Conservation (phyloP, 2,113 vertebrate genomes). For the Peucedramus taeniatus region DNA sequence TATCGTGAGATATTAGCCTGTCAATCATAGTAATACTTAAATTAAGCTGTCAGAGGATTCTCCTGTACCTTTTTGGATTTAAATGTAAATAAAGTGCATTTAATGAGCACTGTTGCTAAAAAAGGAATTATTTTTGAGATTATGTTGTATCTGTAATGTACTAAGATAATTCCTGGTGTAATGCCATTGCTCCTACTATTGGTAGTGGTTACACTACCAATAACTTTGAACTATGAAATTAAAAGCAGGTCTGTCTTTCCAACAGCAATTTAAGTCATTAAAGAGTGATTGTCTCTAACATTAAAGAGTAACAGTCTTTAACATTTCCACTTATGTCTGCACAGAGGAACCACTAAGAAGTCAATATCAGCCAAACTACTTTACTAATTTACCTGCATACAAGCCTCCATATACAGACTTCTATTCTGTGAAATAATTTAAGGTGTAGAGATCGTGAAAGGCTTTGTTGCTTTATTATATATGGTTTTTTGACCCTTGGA, state of each 20-base stretch:
- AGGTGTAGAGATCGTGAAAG: rapidly evolving
- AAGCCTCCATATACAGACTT: neutral
- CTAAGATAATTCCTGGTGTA: neutral
- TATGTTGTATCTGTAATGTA: neutral
- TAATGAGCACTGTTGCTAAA: neutral
- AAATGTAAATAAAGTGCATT: neutral
- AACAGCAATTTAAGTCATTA: neutral
- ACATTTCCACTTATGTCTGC: neutral
- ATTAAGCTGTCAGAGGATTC: neutral
- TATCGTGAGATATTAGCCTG: neutral
- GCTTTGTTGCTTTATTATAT: neutral
- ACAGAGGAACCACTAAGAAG: neutral
- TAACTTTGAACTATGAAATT: neutral
- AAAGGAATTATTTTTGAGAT: neutral
- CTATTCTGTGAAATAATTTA: neutral
- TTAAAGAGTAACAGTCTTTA: neutral
- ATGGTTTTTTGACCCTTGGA: neutral
- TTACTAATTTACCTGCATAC: neutral
- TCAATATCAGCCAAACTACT: neutral
- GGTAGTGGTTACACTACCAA: neutral
- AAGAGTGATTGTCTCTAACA: neutral
- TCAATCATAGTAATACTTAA: neutral
- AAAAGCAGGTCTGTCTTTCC: neutral
- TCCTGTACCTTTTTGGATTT: neutral
- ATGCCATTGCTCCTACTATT: neutral